Percentiles rank a stretch among this genome's conserved stretches.
Evolutionary conservation across 2,113 vertebrate species (phyloP).

Genomic region (Labeo catla): DNA sequence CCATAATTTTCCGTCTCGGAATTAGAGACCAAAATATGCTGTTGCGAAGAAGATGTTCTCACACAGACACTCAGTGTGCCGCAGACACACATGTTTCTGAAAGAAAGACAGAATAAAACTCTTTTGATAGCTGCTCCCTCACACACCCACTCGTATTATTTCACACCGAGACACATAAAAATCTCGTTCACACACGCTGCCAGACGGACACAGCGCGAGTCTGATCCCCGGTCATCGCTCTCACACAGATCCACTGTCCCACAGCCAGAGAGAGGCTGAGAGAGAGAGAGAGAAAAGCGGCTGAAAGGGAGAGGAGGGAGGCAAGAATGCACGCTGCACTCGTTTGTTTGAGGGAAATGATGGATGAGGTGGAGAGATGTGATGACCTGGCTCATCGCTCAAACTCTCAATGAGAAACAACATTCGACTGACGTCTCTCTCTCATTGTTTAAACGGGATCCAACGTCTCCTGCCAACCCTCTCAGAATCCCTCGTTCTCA

Average conservation of each 20-base stretch:
- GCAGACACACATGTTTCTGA: neutral
- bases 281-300: slow-evolving; percentile 56
- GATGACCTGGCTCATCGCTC: slow-evolving; percentile 84
- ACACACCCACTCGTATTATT: slow-evolving; percentile 38
- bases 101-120: slow-evolving; percentile 7
- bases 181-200: slow-evolving; percentile 41
- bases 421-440: slow-evolving; percentile 71
- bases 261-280: slow-evolving; percentile 34
- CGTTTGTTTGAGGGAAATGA: slow-evolving; percentile 78
- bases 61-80: neutral
- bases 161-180: slow-evolving; percentile 41
- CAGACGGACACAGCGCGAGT: slow-evolving; percentile 60
- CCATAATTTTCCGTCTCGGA: neutral
- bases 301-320: slow-evolving; percentile 72
- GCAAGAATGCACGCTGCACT: slow-evolving; percentile 62
- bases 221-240: slow-evolving; percentile 68
- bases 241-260: slow-evolving; percentile 59
- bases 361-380: slow-evolving; percentile 82
- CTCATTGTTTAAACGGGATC: slow-evolving; percentile 56
- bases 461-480: slow-evolving; percentile 46
- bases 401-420: slow-evolving; percentile 80
- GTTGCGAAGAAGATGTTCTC: neutral
- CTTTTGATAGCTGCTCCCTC: neutral
- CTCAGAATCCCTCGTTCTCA: slow-evolving; percentile 1
- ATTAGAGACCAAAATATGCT: neutral